A percentile compares a stretch with the other conserved stretches of the same genome.
Evolutionary conservation across 2,113 vertebrate genomes (phyloP).

Genomic region (Paracanthobrama guichenoti): DNA sequence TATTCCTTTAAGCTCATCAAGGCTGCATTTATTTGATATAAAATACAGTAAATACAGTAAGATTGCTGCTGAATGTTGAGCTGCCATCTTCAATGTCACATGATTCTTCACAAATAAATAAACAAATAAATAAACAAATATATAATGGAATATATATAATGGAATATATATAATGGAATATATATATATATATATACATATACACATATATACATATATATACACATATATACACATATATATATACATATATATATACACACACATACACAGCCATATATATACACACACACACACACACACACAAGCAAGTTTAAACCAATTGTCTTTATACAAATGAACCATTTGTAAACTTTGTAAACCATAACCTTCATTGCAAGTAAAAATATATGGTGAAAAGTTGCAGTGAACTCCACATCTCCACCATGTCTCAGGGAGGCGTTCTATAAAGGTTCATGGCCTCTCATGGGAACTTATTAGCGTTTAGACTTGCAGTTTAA

Average conservation of each 20-base stretch:
- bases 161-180: too few relatives aligned
- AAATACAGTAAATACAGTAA: neutral
- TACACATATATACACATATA: too few relatives aligned
- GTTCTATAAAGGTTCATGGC: neutral
- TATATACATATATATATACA: too few relatives aligned
- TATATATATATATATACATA: too few relatives aligned
- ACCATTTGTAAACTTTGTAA: neutral
- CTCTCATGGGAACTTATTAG: conserved; percentile 67
- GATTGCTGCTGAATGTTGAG: neutral
- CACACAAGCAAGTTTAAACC: neutral
- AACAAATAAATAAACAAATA: too few relatives aligned
- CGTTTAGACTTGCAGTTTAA: neutral
- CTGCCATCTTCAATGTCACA: neutral
- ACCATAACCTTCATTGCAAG: neutral
- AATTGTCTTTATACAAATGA: neutral
- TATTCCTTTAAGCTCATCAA: neutral
- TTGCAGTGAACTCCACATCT: neutral
- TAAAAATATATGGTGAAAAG: neutral
- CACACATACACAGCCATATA: too few relatives aligned
- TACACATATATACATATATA: too few relatives aligned
- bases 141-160: too few relatives aligned
- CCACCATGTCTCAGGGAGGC: neutral
- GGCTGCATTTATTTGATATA: neutral
- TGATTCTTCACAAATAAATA: neutral
- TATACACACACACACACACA: too few relatives aligned